Percentiles rank a stretch among this genome's conserved stretches.
Conservation (phyloP, 2,113 vertebrate genomes). For the Cyanoliseus patagonus region DNA sequence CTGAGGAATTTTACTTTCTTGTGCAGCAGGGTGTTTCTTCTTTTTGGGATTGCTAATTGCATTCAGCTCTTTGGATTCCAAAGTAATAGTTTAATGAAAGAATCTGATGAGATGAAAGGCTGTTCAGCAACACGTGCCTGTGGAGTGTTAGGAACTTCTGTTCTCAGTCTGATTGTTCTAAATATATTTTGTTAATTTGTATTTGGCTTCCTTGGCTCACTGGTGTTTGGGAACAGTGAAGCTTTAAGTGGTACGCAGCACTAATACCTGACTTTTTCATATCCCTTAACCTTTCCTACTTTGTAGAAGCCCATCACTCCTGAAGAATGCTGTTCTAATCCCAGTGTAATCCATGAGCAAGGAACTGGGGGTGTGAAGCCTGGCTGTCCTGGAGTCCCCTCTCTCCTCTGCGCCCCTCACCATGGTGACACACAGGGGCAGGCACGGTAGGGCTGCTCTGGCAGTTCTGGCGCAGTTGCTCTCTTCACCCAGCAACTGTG, state of each 20-base stretch:
- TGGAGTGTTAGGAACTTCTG: not conserved
- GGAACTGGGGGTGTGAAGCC: accelerated
- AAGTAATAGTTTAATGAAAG: not conserved
- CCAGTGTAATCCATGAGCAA: accelerated
- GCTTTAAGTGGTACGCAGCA: not conserved
- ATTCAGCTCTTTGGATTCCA: not conserved
- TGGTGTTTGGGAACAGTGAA: not conserved
- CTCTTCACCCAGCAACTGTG: not conserved
- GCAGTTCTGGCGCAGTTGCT: not conserved
- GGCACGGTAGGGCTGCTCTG: not conserved
- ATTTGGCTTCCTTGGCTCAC: not conserved
- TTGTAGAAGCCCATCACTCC: not conserved
- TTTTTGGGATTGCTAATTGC: not conserved
- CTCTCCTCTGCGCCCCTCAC: accelerated
- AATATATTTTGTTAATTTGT: not conserved
- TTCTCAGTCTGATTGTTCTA: not conserved
- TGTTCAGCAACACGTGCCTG: accelerated
- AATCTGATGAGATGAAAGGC: not conserved
- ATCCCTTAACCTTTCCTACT: not conserved
- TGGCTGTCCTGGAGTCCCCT: not conserved
- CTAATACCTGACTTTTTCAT: not conserved
- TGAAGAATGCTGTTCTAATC: not conserved
- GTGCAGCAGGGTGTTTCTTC: not conserved
- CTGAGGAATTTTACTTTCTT: not conserved
- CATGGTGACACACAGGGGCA: not conserved